These are phyloP conservation scores for Schlechtendalia chinensis DNA, from an alignment of 1,140 invertebrate species.

Conservation along the genomic window DNA sequence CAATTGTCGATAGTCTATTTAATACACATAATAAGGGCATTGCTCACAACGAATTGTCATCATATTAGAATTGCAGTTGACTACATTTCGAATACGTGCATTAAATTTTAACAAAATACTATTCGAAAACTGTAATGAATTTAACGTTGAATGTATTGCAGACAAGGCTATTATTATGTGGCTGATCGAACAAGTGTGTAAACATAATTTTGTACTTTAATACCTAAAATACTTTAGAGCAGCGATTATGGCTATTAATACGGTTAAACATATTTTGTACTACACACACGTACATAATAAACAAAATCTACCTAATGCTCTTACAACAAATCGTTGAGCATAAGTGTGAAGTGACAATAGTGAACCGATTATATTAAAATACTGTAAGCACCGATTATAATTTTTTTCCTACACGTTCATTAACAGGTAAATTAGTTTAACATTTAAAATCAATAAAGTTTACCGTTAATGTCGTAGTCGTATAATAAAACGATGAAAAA, in stretches of 20 bases:
- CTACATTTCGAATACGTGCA: no score
- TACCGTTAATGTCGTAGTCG: neutral
- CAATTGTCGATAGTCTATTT: neutral
- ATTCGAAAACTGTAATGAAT: no score
- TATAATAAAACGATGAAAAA: slow-evolving; percentile 6
- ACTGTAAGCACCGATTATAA: slow-evolving; percentile 16
- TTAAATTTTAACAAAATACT: no score
- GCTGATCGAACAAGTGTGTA: neutral
- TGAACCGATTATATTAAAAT: neutral
- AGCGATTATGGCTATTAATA: neutral
- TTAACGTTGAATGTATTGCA: neutral
- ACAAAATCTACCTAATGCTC: neutral
- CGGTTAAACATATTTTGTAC: neutral
- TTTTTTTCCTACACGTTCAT: neutral
- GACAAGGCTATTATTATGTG: slow-evolving; percentile 7
- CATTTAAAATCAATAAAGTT: slow-evolving; percentile 8
- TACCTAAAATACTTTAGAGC: slow-evolving; percentile 9
- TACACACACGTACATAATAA: neutral
- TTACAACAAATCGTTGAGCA: slow-evolving; percentile 25
- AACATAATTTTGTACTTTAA: slow-evolving; percentile 31
- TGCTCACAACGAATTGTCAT: neutral
- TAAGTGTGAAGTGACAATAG: slow-evolving; percentile 1
- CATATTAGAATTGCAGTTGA: neutral
- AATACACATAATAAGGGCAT: no score
- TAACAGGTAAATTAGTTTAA: neutral